Conservation (phyloP, 2,888 invertebrate species). For the Scaptomyza cyrtandrae region DNA sequence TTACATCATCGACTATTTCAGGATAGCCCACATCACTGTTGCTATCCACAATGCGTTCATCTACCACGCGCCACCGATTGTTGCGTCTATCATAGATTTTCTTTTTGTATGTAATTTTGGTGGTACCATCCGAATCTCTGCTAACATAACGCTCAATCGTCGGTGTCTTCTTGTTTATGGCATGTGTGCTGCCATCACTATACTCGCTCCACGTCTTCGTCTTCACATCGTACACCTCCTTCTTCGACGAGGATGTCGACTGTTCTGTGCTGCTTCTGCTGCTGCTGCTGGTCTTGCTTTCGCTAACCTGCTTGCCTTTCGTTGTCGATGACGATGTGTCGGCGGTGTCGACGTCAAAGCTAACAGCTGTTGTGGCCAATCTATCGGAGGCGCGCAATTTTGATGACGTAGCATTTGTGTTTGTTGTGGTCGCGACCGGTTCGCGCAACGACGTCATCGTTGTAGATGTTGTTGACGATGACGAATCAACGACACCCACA, state of each 20-base stretch:
- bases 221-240: constrained; percentile 84
- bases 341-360: constrained; percentile 25
- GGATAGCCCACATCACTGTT: constrained; percentile 82
- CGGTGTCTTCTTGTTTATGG: constrained; percentile 75
- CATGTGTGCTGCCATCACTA: constrained; percentile 56
- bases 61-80: constrained; percentile 85
- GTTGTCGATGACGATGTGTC: constrained; percentile 27
- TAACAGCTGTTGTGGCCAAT: constrained; percentile 51
- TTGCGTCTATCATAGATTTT: constrained; percentile 84
- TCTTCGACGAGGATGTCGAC: constrained; percentile 72
- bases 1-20: constrained; percentile 85
- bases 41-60: constrained; percentile 86
- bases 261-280: constrained; percentile 65
- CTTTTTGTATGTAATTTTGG: constrained; percentile 84
- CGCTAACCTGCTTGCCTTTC: constrained; percentile 51
- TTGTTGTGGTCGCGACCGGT: constrained; percentile 69
- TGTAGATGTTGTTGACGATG: constrained; percentile 32
- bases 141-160: constrained; percentile 84
- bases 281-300: constrained; percentile 57
- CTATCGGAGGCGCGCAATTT: constrained; percentile 45
- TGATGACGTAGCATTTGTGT: constrained; percentile 54
- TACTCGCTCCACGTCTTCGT: constrained; percentile 84
- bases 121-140: constrained; percentile 83
- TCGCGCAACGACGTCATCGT: constrained; percentile 66
- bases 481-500: constrained; percentile 45